Evolutionary conservation across 1,140 invertebrate species (phyloP).

Genomic region (Drosophila pectinifera): DNA sequence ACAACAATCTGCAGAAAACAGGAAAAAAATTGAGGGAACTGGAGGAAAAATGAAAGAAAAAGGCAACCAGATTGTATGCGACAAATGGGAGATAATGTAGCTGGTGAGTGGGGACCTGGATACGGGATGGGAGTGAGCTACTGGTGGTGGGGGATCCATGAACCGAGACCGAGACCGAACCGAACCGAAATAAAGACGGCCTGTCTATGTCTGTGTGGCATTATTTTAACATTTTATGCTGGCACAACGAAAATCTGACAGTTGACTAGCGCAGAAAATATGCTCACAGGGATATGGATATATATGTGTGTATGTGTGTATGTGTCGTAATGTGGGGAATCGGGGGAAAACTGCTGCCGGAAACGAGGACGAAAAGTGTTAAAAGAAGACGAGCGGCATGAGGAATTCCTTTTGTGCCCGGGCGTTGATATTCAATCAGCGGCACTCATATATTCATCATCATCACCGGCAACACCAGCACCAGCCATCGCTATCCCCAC

Average conservation of each 20-base stretch:
- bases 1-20: slow-evolving; percentile 34
- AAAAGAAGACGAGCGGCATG: slow-evolving; percentile 58
- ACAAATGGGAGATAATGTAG: slow-evolving; percentile 82
- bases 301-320: not conserved
- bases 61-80: slow-evolving; percentile 79
- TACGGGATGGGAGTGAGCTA: slow-evolving; percentile 20
- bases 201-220: slow-evolving; percentile 70
- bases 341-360: slow-evolving; percentile 60
- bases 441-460: slow-evolving; percentile 76
- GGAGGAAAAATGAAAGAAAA: slow-evolving; percentile 36
- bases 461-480: slow-evolving; percentile 20
- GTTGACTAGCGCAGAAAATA: slow-evolving; percentile 80
- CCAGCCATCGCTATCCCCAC: slow-evolving; percentile 10
- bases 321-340: not conserved
- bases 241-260: slow-evolving; percentile 83
- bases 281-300: slow-evolving; percentile 51
- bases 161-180: slow-evolving; percentile 18
- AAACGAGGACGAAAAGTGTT: slow-evolving; percentile 77
- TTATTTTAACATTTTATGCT: slow-evolving; percentile 84
- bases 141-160: slow-evolving; percentile 27
- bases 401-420: slow-evolving; percentile 42
- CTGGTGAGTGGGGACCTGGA: slow-evolving; percentile 55
- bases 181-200: slow-evolving; percentile 65
- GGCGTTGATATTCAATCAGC: slow-evolving; percentile 79
- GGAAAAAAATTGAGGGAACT: slow-evolving; percentile 7